Evolutionary conservation across 2,113 vertebrate genomes (phyloP), one percentile per base, ranked within the genome.

Genomic region (Tachysurus vachellii): DNA sequence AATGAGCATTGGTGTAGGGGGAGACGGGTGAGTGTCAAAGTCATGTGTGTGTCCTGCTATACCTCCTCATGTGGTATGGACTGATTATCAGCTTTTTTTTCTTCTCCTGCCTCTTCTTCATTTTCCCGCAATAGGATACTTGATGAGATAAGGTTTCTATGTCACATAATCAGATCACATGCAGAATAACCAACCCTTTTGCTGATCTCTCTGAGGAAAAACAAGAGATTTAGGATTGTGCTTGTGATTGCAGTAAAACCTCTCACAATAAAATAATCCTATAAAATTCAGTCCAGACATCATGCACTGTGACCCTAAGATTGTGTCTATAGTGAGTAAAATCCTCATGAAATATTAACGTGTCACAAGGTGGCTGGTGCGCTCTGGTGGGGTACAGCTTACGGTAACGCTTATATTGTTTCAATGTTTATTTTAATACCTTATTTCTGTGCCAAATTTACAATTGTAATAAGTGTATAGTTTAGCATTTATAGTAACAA

Each of bases 131-230:
- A 86, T 57, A 59, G 70, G 85, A 82, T 66, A 73, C 54, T 59
- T 31, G 53, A 71, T 56, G 31, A 82, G 79, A 70, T 82, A 62
- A 81, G 23, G 79, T 86, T 82, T 82, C 66, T 42, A 81, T 82
- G 85, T 62, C 85, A 82, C 36, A 26, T 19, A 44, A 82, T 53
- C 26, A 62, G 80, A 86, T 82, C 53, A 73, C 44, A 31, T 56
- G 50, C 56, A 70, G 56, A 82, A 82, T 47, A 23, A 1, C 8
- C 28, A 10, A 21, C 12, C 50, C 23, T n/a, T 79, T 31, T 75
- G 26, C 36, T 26, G 50, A 23, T 57, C 7, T 73, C 82, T 23
- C 3, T 42, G 17, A 19, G 66, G 61, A 26, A 59, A 75, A 44
- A n/a, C 68, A 56, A 71, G 23, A 73, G 66, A 59, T 57, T 31